Evolutionary conservation across 2,797 vertebrate species (phyloP).

Genomic region (Mormyrus proboscirostris): DNA sequence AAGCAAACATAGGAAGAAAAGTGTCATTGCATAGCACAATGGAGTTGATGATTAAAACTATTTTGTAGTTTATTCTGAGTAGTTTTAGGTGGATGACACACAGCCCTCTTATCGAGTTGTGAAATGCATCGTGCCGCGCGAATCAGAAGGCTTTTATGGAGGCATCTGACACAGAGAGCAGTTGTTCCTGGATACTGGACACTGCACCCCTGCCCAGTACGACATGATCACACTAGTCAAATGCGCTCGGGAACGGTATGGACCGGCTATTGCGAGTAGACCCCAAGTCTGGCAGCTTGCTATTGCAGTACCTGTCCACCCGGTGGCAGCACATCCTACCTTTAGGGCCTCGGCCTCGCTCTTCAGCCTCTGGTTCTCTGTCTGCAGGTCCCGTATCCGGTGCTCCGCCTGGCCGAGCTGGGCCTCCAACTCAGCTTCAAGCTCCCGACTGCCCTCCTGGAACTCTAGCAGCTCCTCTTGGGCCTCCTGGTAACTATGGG

Average conservation of each 20-base stretch:
- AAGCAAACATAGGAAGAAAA: background rate
- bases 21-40: background rate
- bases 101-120: background rate
- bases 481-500: conserved; percentile 80
- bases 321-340: conserved; percentile 53
- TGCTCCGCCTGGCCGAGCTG: conserved; percentile 89
- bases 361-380: conserved; percentile 89
- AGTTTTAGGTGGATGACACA: background rate
- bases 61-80: background rate
- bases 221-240: background rate
- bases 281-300: background rate
- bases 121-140: background rate
- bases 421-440: conserved; percentile 93
- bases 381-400: conserved; percentile 85
- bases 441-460: conserved; percentile 92
- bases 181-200: background rate
- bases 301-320: background rate
- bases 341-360: conserved; percentile 83
- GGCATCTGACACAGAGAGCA: background rate
- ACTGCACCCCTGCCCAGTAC: background rate
- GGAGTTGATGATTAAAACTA: background rate
- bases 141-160: background rate
- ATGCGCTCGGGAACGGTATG: background rate
- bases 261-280: background rate
- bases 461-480: conserved; percentile 95